Conservation (phyloP, 1,140 invertebrate genomes). For the Zaprionus inermis region DNA sequence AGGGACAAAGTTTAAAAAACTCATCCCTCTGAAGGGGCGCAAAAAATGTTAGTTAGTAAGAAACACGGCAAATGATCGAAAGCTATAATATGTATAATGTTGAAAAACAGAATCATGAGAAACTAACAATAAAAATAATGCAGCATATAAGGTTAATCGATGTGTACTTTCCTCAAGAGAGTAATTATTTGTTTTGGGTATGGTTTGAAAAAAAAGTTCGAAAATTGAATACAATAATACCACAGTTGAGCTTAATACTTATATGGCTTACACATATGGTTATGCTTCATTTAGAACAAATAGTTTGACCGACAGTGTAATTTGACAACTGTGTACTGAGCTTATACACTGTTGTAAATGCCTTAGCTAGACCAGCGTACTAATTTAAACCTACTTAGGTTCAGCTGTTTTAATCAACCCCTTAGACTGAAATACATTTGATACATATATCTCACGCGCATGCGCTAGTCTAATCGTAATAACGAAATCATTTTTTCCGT, state of each 20-base stretch:
- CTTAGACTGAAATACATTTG: neutral
- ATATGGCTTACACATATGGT: too few species aligned
- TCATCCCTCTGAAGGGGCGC: conserved; percentile 47
- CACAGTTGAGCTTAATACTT: too few species aligned
- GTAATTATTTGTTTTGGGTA: neutral
- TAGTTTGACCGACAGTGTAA: neutral
- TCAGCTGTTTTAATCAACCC: conserved; percentile 4
- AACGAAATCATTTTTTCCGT: neutral
- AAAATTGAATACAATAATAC: too few species aligned
- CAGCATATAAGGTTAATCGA: conserved; percentile 61
- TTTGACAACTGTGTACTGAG: neutral
- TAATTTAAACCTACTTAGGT: neutral
- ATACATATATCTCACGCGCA: neutral
- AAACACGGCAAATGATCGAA: conserved; percentile 57
- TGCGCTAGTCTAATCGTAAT: conserved; percentile 2
- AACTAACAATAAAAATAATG: conserved; percentile 53
- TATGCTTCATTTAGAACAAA: neutral
- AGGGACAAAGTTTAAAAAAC: conserved; percentile 57
- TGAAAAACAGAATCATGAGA: conserved; percentile 54
- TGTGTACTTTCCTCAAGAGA: conserved; percentile 32
- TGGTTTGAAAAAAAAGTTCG: too few species aligned
- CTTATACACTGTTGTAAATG: neutral
- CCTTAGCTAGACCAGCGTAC: neutral
- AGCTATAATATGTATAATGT: conserved; percentile 61
- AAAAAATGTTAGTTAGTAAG: conserved; percentile 69